Evolutionary conservation across 2,113 vertebrate genomes (phyloP).

Genomic region (Circaetus gallicus): DNA sequence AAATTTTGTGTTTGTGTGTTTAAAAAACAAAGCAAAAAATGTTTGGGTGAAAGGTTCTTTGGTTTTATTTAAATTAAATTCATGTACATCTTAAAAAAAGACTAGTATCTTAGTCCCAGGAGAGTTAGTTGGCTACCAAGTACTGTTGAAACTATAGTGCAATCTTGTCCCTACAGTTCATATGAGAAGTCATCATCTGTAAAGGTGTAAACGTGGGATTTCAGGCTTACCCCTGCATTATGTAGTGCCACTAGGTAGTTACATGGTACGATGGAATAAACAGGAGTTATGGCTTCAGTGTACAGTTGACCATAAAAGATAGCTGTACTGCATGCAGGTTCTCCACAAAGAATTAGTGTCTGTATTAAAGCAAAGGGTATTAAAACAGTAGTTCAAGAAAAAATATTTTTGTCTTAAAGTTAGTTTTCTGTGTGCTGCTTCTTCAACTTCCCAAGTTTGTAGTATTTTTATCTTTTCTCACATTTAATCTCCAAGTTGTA

Average conservation of each 20-base stretch:
- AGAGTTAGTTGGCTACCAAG: background rate
- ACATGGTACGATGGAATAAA: accelerated
- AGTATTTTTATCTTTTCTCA: background rate
- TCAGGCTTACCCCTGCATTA: background rate
- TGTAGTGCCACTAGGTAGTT: background rate
- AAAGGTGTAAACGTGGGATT: background rate
- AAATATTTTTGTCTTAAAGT: background rate
- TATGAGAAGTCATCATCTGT: background rate
- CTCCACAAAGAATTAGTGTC: background rate
- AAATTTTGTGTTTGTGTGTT: background rate
- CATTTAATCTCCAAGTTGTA: accelerated
- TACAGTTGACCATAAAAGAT: background rate
- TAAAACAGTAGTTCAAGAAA: background rate
- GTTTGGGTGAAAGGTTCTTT: background rate
- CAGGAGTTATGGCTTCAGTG: background rate
- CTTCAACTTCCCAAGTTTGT: background rate
- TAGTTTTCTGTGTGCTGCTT: background rate
- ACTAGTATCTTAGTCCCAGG: background rate
- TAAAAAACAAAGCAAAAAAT: background rate
- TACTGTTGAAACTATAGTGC: background rate
- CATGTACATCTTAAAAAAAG: background rate
- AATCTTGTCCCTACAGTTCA: background rate
- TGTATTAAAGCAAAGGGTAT: background rate
- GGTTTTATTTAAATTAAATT: background rate
- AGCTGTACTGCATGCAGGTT: background rate